phyloP scores from a whole-genome alignment of 1,140 invertebrate species.

The Drosophila lacertosa region DNA sequence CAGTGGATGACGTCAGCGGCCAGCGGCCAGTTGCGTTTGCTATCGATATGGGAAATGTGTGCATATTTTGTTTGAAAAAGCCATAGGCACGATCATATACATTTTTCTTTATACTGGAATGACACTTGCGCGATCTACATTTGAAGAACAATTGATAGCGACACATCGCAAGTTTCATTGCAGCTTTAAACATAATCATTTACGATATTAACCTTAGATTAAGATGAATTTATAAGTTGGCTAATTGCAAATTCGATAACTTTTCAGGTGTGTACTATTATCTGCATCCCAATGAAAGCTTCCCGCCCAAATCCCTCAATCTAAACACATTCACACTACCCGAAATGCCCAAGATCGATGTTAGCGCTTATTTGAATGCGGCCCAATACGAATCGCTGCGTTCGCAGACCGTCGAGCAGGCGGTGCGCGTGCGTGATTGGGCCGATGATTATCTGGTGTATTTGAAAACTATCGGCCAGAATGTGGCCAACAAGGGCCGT shows the following conservation, averaged over 20 bases:
- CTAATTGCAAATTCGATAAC: conserved; percentile 31
- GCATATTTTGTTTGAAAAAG: conserved; percentile 12
- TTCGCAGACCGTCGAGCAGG: conserved; percentile 61
- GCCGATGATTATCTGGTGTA: conserved; percentile 79
- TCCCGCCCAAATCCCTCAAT: conserved; percentile 73
- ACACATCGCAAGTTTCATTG: conserved; percentile 8
- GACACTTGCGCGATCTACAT: conserved; percentile 4
- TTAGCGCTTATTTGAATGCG: conserved; percentile 68
- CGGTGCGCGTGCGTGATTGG: conserved; percentile 72
- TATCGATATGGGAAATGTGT: conserved; percentile 27
- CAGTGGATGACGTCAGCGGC: conserved; percentile 43
- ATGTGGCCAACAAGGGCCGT: conserved; percentile 66
- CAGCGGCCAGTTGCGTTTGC: not conserved
- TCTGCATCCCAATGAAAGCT: conserved; percentile 80
- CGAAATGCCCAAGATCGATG: conserved; percentile 63
- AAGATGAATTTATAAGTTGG: not conserved
- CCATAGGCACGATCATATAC: conserved; percentile 31
- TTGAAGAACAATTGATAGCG: no score
- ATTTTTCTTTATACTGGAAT: conserved; percentile 44
- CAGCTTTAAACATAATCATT: not conserved
- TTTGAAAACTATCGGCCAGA: conserved; percentile 73
- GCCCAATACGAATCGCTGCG: conserved; percentile 65
- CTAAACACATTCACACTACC: conserved; percentile 62
- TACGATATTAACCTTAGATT: not conserved
- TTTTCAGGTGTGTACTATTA: conserved; percentile 83